Base-by-base conservation (phyloP, 2,888 invertebrate genomes). In the Scotopteryx bipunctaria region DNA sequence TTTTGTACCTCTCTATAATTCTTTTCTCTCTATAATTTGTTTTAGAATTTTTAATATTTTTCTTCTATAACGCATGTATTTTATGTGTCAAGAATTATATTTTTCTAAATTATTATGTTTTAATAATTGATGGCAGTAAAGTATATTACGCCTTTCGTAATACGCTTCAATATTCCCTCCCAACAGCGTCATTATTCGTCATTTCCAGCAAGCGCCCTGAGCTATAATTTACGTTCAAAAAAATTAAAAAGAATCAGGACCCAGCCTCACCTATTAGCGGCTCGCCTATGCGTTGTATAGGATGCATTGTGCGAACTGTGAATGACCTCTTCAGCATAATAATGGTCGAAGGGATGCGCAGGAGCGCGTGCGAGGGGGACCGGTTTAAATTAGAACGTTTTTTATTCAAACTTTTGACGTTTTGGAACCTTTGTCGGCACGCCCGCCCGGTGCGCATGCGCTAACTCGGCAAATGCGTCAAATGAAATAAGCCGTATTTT, bases 381-480 rank as follows among this genome's bases (percentile, higher is more conserved):
- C 87, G 87, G 89, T 90, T 90, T 88, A 86, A 90, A 88, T 90
- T 90, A 90, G 89, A 89, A 87, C 88, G 87, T 86, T 88, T 89
- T 87, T 84, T 84, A 80, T 81, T 76, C 66, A 64, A 73, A 70
- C 71, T 64, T n/a, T n/a, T n/a, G n/a, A n/a, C n/a, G n/a, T n/a
- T n/a, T n/a, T 67, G 57, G 72, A 49, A 40, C 77, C 83, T 88
- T 90, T 90, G 89, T 89, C 88, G 88, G 87, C 78, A 79, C 76
- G 81, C 76, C 84, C 84, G 81, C 76, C 88, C 79, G 84, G 85
- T 82, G 86, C 78, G 86, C 80, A 69, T 80, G 86, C 86, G 89
- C 87, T 88, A 88, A 88, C 88, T 89, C 88, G 89, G 87, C 88
- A 87, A 89, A 88, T 84, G 86, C 86, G 80, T 85, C 81, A 76